Evolutionary conservation across 2,797 vertebrate genomes (phyloP), one percentile per base, ranked within the genome.

Genomic region (Coracias cyanogaster): DNA sequence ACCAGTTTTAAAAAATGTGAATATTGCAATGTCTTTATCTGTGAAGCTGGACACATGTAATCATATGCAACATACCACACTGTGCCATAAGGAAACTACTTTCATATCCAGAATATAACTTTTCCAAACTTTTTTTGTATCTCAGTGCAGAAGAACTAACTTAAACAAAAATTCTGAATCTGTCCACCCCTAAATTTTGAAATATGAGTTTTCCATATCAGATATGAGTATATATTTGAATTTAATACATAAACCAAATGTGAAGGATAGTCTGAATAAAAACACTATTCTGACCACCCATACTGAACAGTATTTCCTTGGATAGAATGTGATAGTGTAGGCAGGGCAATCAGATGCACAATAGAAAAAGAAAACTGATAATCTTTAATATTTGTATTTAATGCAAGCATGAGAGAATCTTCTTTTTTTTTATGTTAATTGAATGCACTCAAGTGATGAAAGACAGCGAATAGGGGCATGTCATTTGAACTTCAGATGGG

Each of bases 401-500:
- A 45, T 37, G 9, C 3, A 81, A 54, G 6, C 24, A 54, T 54
- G 25, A 49, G 1, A 45, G 9, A 55, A 48, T 15, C 4, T n/a
- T 22, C 49, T 58, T 29, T 12, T 29, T 12, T 41, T 41, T 62
- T 61, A 20, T 33, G 9, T 20, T 12, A 22, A 33, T 20, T 64
- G 31, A 83, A 58, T 35, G 9, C 0, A 0, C 18, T 69, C 4
- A 37, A 25, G 13, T n/a, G 21, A 48, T 29, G 49, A 57, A 67
- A 92, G 43, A 57, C 5, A 85, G 2, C 3, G 64, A 74, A 20
- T 0, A 45, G 25, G 24, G 4, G 5, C 45, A 9, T 49, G 19
- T 43, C 10, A 45, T 48, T 64, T 88, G 22, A 37, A 83, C 35
- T 52, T 88, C 29, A 51, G 54, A 74, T 4, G 84, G 69, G 19